Conservation (phyloP, 2,888 invertebrate genomes). For the Ommatoiulus sabulosus region DNA sequence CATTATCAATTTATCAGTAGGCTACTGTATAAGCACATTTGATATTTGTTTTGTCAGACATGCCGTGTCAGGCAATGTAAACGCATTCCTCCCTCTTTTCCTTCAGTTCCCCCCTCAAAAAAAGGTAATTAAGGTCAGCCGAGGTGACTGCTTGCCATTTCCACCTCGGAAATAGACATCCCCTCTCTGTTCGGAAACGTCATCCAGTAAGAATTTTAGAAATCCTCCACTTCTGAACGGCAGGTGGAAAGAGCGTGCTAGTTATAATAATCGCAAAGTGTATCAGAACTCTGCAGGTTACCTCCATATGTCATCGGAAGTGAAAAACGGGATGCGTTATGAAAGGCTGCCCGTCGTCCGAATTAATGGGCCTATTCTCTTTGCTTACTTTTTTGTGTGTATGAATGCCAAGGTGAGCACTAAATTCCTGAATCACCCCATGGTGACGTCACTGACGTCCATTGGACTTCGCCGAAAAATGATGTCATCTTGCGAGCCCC, state of each 20-base stretch:
- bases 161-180: not conserved
- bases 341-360: not conserved
- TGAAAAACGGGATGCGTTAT: not conserved
- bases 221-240: not conserved
- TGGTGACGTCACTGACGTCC: not conserved
- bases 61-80: not conserved
- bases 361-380: not conserved
- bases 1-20: too few relatives aligned
- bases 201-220: not conserved
- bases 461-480: not conserved
- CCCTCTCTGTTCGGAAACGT: not conserved
- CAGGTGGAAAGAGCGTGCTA: not conserved
- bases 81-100: not conserved
- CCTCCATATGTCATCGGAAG: not conserved
- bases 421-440: not conserved
- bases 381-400: not conserved
- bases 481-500: not conserved
- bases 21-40: too few relatives aligned
- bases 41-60: not conserved
- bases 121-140: not conserved
- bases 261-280: not conserved
- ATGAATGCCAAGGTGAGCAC: not conserved
- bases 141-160: not conserved
- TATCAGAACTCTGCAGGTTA: not conserved
- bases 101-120: not conserved